Conservation (phyloP, 2,797 vertebrate genomes). For the Geotrypetes seraphini region DNA sequence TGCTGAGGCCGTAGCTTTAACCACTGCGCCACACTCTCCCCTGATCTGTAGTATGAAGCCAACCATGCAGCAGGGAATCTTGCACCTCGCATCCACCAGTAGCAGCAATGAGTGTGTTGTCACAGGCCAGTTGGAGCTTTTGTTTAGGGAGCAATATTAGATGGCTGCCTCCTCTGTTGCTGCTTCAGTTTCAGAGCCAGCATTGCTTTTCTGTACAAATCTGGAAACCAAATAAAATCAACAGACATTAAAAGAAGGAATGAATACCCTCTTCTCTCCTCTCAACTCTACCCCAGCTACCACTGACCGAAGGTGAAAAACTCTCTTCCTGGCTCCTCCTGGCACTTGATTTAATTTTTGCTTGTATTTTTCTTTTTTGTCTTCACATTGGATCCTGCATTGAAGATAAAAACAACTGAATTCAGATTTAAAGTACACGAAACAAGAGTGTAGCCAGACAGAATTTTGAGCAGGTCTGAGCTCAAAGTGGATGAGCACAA, state of each 20-base stretch:
- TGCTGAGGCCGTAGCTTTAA: too few relatives aligned
- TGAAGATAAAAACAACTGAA: constrained; percentile 4
- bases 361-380: constrained; percentile 44
- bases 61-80: too few relatives aligned
- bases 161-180: neutral
- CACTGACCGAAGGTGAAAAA: constrained; percentile 61
- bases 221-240: constrained; percentile 28
- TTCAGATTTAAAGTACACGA: constrained; percentile 1
- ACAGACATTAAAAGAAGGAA: neutral
- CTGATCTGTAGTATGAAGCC: too few relatives aligned
- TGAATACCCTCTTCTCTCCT: neutral
- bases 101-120: too few relatives aligned
- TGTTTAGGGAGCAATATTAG: neutral
- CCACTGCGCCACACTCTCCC: too few relatives aligned
- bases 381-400: constrained; percentile 23
- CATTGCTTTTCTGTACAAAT: constrained; percentile 75
- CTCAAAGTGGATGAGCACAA: too few relatives aligned
- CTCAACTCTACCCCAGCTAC: neutral
- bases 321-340: constrained; percentile 47
- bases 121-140: too few relatives aligned
- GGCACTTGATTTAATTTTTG: constrained; percentile 67
- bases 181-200: constrained; percentile 68
- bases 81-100: too few relatives aligned
- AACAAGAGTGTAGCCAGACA: too few relatives aligned
- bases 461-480: too few relatives aligned